Conservation (phyloP, 2,888 invertebrate species). For the Druceiella hillmani region DNA sequence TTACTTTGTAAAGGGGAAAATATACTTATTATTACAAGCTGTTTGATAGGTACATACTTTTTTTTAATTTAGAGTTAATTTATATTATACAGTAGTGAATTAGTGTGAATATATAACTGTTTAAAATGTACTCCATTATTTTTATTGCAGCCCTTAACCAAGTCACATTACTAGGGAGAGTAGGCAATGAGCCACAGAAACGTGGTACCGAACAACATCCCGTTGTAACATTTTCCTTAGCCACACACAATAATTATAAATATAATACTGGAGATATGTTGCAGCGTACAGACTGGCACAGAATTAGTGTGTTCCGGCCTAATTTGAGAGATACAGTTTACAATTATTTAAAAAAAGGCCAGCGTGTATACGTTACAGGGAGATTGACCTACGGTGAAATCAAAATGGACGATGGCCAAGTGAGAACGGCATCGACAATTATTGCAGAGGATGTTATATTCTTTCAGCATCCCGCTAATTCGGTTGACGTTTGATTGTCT, state of each 20-base stretch:
- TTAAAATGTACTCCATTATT: no score
- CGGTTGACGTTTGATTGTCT: no score
- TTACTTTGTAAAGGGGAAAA: no score
- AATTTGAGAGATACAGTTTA: conserved; percentile 72
- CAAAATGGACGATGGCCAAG: conserved; percentile 68
- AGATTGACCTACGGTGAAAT: conserved; percentile 81
- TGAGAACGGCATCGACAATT: conserved; percentile 68
- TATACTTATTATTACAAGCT: no score
- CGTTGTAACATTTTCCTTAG: conserved; percentile 82
- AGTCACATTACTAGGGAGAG: conserved; percentile 80
- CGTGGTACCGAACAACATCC: conserved; percentile 79
- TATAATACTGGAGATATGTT: conserved; percentile 72
- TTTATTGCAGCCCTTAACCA: conserved; percentile 62
- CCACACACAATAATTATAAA: conserved; percentile 83
- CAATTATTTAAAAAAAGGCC: conserved; percentile 79
- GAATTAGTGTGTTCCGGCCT: conserved; percentile 82
- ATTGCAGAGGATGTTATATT: conserved; percentile 86
- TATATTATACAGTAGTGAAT: background rate
- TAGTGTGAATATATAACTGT: background rate
- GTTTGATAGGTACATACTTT: no score
- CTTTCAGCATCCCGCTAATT: conserved; percentile 51
- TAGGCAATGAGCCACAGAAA: conserved; percentile 83
- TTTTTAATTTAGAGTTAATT: no score
- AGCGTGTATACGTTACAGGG: conserved; percentile 76
- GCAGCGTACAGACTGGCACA: conserved; percentile 90